Conservation (phyloP, 2,888 invertebrate species). For the Eurois occulta region DNA sequence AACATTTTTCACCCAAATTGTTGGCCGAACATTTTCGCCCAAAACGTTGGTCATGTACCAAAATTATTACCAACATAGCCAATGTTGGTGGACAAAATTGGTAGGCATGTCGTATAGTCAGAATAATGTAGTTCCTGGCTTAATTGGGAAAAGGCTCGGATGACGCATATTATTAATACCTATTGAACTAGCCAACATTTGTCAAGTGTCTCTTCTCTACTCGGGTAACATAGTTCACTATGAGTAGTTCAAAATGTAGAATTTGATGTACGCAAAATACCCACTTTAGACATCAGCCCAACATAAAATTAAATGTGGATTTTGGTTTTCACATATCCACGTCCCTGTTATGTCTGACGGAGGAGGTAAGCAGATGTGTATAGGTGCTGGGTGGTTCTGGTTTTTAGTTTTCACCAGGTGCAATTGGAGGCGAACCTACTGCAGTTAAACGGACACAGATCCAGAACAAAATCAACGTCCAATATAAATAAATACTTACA, state of each 20-base stretch:
- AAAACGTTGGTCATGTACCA: conserved; percentile 33
- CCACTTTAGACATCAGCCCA: neutral
- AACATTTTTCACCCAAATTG: conserved; percentile 29
- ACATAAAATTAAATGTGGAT: neutral
- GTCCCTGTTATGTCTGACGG: neutral
- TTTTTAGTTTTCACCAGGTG: neutral
- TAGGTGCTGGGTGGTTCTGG: neutral
- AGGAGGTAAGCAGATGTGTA: neutral
- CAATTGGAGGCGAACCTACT: neutral
- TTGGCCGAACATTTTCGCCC: conserved; percentile 37
- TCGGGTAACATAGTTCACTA: neutral
- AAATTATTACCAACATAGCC: conserved; percentile 36
- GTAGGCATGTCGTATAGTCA: conserved; percentile 46
- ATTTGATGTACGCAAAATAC: neutral
- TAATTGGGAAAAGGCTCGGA: conserved; percentile 64
- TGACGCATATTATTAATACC: conserved; percentile 52
- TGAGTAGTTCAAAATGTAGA: neutral
- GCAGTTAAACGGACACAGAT: neutral
- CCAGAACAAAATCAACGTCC: neutral
- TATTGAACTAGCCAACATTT: conserved; percentile 42
- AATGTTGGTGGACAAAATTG: conserved; percentile 52
- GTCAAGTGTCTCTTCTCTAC: neutral
- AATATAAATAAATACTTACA: neutral
- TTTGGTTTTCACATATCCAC: neutral
- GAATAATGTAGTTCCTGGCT: conserved; percentile 59